phyloP scores from a whole-genome alignment of 1,140 invertebrate genomes.

The Xylocopa sonorina region DNA sequence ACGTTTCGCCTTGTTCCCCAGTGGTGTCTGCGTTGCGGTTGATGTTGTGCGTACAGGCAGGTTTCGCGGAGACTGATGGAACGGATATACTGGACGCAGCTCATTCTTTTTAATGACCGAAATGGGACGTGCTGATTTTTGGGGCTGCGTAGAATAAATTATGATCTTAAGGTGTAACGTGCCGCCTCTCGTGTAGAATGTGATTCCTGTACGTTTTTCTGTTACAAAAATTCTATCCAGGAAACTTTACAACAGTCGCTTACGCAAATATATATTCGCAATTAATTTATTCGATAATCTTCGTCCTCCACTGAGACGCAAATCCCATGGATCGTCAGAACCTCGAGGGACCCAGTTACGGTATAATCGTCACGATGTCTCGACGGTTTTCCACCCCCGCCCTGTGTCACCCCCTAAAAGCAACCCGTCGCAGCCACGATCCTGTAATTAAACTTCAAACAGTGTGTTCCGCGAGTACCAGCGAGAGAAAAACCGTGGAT shows the following conservation, averaged over 20 bases:
- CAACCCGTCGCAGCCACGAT: not conserved
- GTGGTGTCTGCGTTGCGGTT: no score
- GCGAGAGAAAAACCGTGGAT: no score
- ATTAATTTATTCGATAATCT: no score
- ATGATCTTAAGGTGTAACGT: no score
- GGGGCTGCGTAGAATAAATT: no score
- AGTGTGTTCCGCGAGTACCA: conserved; percentile 4
- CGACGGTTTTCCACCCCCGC: not conserved
- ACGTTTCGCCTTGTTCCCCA: not conserved
- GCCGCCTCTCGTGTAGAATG: no score
- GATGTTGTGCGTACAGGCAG: no score
- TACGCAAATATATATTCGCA: no score
- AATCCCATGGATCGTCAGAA: conserved; percentile 3
- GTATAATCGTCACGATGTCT: not conserved
- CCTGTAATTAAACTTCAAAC: conserved; percentile 51
- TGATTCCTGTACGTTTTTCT: no score
- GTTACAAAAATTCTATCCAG: no score
- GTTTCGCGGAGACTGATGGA: not conserved
- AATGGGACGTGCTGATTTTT: conserved; percentile 16
- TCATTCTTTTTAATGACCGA: not conserved
- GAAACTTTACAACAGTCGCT: no score
- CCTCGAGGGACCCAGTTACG: not conserved
- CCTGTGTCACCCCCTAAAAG: not conserved
- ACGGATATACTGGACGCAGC: not conserved
- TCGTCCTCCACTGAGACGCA: no score